A percentile compares a stretch with the other conserved stretches of the same genome.
phyloP scores from a whole-genome alignment of 2,888 invertebrate genomes.

The Antitype chi region DNA sequence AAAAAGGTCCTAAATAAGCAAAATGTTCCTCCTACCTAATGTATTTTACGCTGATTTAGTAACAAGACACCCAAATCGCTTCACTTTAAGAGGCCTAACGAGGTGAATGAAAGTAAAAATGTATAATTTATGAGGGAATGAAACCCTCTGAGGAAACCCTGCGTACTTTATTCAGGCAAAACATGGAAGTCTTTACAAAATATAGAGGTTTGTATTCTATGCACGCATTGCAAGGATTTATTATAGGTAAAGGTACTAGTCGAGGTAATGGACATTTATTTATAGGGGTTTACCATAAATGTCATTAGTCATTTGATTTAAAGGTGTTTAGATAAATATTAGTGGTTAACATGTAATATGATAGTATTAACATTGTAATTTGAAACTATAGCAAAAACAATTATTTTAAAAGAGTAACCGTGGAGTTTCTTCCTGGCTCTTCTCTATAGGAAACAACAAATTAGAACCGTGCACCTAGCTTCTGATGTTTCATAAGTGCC shows the following conservation, averaged over 20 bases:
- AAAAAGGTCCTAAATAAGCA: not conserved
- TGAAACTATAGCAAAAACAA: no score
- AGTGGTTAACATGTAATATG: no score
- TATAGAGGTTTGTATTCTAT: conserved; percentile 30
- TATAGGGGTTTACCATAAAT: not conserved
- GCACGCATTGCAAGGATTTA: conserved; percentile 23
- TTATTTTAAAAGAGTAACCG: no score
- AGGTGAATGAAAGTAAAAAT: conserved; percentile 56
- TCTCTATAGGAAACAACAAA: no score
- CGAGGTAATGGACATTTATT: conserved; percentile 13
- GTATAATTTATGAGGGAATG: conserved; percentile 60
- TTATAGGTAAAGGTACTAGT: conserved; percentile 25
- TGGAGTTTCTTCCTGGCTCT: no score
- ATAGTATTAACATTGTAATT: no score
- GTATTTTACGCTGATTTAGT: conserved; percentile 42
- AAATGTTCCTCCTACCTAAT: not conserved
- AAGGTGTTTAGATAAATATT: no score
- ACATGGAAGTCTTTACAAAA: conserved; percentile 32
- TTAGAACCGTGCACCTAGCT: no score
- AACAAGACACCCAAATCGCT: conserved; percentile 52
- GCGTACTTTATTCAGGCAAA: conserved; percentile 42
- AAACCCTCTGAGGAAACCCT: conserved; percentile 29
- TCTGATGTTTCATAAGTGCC: no score
- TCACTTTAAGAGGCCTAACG: conserved; percentile 53
- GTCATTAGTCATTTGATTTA: not conserved